Conservation (phyloP, 1,140 invertebrate genomes). For the Vanessa atalanta region DNA sequence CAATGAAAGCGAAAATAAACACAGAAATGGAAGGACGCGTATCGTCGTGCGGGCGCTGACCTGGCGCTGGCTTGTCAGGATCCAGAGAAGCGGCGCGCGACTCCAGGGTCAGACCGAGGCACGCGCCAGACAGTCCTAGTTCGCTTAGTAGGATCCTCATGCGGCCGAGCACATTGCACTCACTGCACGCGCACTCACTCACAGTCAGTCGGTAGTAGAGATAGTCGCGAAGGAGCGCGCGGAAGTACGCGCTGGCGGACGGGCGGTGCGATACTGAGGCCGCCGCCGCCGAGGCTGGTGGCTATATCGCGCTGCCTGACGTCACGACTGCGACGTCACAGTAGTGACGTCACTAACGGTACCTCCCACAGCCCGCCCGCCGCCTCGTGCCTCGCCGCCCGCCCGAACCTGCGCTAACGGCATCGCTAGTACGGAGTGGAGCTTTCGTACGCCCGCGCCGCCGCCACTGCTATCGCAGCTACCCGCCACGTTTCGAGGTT, state of each 20-base stretch:
- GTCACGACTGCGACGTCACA: conserved; percentile 77
- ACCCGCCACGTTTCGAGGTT: conserved; percentile 45
- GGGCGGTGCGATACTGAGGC: conserved; percentile 80
- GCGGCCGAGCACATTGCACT: conserved; percentile 79
- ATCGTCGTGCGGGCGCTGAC: conserved; percentile 75
- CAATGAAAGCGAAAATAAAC: conserved; percentile 80
- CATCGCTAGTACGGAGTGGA: conserved; percentile 74
- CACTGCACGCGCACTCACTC: conserved; percentile 78
- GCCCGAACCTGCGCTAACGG: conserved; percentile 79
- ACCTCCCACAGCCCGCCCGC: conserved; percentile 78
- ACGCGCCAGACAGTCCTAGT: conserved; percentile 79
- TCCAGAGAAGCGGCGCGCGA: conserved; percentile 76
- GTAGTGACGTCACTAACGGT: conserved; percentile 79
- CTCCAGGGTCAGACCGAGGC: conserved; percentile 78
- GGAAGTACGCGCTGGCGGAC: conserved; percentile 71
- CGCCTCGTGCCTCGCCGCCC: conserved; percentile 66
- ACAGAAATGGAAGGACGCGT: conserved; percentile 73
- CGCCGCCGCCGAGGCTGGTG: conserved; percentile 76
- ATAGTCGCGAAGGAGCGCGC: conserved; percentile 63
- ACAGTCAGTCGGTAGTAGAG: conserved; percentile 64
- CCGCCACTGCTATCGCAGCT: conserved; percentile 35
- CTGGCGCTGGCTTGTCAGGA: conserved; percentile 78
- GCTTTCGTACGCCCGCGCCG: conserved; percentile 66
- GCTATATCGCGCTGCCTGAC: conserved; percentile 79
- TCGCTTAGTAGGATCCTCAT: conserved; percentile 82